These are phyloP conservation scores for Andrena flavipes DNA, from an alignment of 2,888 invertebrate species.

Conservation along the genomic window DNA sequence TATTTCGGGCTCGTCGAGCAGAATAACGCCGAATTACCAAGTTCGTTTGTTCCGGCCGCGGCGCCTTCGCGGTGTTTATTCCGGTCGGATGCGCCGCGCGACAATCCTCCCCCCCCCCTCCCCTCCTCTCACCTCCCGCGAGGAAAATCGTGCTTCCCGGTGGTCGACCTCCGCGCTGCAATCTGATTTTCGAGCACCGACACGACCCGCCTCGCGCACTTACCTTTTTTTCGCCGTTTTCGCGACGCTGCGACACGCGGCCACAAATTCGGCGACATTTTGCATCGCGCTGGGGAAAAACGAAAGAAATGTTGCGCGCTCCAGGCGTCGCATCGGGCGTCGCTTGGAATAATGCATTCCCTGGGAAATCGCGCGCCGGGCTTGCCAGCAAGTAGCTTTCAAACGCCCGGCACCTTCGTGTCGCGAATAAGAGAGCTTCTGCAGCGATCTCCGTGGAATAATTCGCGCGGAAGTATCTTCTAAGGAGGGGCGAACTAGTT, in stretches of 20 bases:
- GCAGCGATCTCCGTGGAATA: no score
- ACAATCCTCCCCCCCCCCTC: neutral
- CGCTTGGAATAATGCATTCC: no score
- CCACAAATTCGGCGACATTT: neutral
- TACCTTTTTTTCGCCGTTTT: neutral
- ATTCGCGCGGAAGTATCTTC: no score
- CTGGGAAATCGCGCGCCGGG: no score
- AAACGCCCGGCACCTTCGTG: no score
- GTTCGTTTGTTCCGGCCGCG: conserved; percentile 55
- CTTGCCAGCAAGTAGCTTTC: no score
- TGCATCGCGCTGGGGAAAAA: neutral
- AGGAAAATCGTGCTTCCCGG: conserved; percentile 11
- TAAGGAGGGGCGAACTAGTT: neutral
- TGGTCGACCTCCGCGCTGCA: neutral
- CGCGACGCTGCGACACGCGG: neutral
- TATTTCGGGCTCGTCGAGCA: conserved; percentile 39
- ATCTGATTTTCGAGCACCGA: conserved; percentile 20
- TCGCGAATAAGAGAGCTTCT: no score
- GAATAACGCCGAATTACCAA: conserved; percentile 53
- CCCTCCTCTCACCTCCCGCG: neutral
- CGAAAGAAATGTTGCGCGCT: no score
- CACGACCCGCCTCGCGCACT: neutral
- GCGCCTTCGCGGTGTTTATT: conserved; percentile 46
- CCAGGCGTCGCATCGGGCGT: no score
- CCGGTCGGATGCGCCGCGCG: neutral